phyloP scores from a whole-genome alignment of 2,888 invertebrate genomes.

The Phyto melanocephala region DNA sequence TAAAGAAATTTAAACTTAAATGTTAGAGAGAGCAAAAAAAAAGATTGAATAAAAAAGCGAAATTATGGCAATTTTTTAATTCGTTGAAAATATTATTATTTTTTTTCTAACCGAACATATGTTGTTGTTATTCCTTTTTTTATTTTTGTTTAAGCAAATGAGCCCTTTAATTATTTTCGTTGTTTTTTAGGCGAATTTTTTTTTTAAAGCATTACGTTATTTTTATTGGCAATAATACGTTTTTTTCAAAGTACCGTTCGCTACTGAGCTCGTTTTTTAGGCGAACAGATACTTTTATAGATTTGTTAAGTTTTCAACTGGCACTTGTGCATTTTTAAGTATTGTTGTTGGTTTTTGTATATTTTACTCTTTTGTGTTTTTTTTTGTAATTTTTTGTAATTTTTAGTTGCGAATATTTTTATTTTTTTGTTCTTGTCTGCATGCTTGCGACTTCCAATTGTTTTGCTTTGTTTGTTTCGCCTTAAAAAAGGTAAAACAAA shows the following conservation, averaged over 20 bases:
- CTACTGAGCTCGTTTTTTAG: conserved; percentile 78
- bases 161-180: conserved; percentile 13
- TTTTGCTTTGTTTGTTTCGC: conserved; percentile 55
- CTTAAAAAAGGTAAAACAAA: conserved; percentile 43
- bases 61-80: no score
- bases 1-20: not conserved
- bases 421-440: conserved; percentile 55
- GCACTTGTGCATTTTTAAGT: conserved; percentile 57
- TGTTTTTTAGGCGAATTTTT: conserved; percentile 1
- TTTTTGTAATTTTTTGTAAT: conserved; percentile 57
- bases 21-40: not conserved
- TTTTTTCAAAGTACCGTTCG: conserved; percentile 76
- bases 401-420: conserved; percentile 23
- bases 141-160: not conserved
- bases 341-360: conserved; percentile 54
- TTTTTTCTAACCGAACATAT: not conserved
- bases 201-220: conserved; percentile 16
- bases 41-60: not conserved
- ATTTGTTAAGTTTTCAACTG: conserved; percentile 74
- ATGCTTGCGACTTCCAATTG: conserved; percentile 41
- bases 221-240: conserved; percentile 64
- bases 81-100: no score
- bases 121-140: not conserved
- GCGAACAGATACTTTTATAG: conserved; percentile 78
- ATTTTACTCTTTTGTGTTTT: conserved; percentile 65